Percentiles rank a stretch among this genome's conserved stretches.
These are phyloP conservation scores for Xestia xanthographa DNA, from an alignment of 2,888 invertebrate genomes.

Conservation along the genomic window DNA sequence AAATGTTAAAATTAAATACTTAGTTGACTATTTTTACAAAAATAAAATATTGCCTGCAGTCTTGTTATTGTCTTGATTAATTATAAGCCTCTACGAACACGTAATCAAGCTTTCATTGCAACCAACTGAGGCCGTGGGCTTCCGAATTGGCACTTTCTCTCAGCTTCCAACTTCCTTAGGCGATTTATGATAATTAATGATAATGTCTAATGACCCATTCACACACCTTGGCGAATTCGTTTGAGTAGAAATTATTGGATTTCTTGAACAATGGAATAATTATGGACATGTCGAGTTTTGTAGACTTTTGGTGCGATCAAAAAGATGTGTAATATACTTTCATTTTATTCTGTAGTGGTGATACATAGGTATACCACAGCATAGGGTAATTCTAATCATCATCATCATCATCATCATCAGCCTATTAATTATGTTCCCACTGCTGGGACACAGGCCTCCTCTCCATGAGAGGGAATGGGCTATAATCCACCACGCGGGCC, in stretches of 20 bases:
- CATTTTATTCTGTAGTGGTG: not conserved
- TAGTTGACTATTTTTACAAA: not conserved
- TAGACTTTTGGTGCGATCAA: not conserved
- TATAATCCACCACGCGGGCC: no score
- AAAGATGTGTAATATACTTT: not conserved
- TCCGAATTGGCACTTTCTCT: conserved; percentile 53
- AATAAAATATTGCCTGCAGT: not conserved
- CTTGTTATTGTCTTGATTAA: not conserved
- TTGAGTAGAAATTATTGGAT: conserved; percentile 1
- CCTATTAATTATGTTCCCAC: no score
- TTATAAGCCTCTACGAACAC: not conserved
- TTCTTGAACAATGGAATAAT: conserved; percentile 4
- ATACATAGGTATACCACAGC: not conserved
- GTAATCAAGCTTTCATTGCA: conserved; percentile 23
- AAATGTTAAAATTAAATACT: not conserved
- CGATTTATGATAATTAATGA: conserved; percentile 45
- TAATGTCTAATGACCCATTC: conserved; percentile 36
- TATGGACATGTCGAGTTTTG: not conserved
- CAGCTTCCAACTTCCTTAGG: conserved; percentile 27
- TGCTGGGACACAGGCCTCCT: no score
- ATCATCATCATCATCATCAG: no score
- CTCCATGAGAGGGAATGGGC: no score
- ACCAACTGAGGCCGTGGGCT: conserved; percentile 14
- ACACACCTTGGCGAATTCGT: conserved; percentile 27
- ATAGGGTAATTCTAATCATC: no score